A percentile compares a stretch with the other conserved stretches of the same genome.
These are phyloP conservation scores for Dipodomys spectabilis DNA, from an alignment of 2,113 vertebrate genomes.

Conservation along the genomic window DNA sequence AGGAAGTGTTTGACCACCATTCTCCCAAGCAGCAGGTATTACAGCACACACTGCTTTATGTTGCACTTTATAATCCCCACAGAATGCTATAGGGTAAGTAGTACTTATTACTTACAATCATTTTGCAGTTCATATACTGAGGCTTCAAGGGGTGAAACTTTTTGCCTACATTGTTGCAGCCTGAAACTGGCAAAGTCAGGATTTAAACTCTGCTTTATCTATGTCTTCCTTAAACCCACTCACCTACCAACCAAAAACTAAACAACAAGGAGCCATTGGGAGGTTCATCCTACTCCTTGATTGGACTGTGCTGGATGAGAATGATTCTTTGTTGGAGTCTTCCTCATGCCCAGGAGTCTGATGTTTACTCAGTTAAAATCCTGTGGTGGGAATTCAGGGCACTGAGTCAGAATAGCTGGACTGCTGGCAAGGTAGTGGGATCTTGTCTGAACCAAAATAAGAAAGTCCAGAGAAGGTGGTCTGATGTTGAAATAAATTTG, in stretches of 20 bases:
- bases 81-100: neutral
- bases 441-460: neutral
- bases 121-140: constrained; percentile 18
- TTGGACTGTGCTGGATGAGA: neutral
- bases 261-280: neutral
- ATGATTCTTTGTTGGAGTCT: neutral
- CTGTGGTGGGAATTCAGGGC: neutral
- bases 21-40: neutral
- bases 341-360: neutral
- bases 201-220: neutral
- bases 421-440: neutral
- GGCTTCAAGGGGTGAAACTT: neutral
- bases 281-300: neutral
- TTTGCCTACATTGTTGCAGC: neutral
- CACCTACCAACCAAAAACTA: neutral
- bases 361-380: neutral
- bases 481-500: constrained; percentile 50
- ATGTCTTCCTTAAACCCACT: neutral
- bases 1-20: neutral
- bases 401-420: neutral
- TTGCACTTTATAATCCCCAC: neutral
- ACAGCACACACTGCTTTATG: neutral
- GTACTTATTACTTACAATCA: neutral
- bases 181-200: constrained; percentile 12
- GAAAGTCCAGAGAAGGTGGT: constrained; percentile 6